Percentiles rank a stretch among this genome's conserved stretches.
Evolutionary conservation across 2,113 vertebrate species (phyloP).

Genomic region (Chionis minor): DNA sequence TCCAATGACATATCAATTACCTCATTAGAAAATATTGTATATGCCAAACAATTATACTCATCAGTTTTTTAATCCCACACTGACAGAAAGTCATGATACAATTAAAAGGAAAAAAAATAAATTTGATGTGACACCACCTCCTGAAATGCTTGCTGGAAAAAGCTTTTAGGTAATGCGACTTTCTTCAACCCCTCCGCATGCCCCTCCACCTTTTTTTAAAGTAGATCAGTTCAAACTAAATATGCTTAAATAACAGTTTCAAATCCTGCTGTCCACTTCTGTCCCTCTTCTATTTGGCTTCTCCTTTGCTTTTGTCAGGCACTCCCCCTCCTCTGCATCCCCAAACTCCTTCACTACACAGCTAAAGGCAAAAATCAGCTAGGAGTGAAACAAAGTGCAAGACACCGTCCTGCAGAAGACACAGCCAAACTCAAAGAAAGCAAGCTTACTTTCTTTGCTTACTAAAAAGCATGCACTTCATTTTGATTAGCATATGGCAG

Average conservation of each 20-base stretch:
- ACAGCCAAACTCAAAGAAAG: slow-evolving; percentile 43
- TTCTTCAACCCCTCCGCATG: neutral
- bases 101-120: neutral
- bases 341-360: neutral
- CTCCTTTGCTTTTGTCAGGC: neutral
- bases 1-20: neutral
- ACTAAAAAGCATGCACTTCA: slow-evolving; percentile 27
- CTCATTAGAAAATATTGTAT: neutral
- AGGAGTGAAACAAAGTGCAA: neutral
- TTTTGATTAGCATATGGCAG: slow-evolving; percentile 67
- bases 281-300: neutral
- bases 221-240: neutral
- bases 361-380: slow-evolving; percentile 28
- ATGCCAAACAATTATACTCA: neutral
- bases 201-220: neutral
- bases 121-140: neutral
- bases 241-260: neutral
- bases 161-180: neutral
- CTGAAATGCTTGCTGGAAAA: neutral
- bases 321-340: neutral
- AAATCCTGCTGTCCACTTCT: neutral
- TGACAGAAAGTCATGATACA: neutral
- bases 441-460: slow-evolving; percentile 37
- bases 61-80: neutral
- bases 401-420: neutral